Percentiles rank a stretch among this genome's conserved stretches.
These are phyloP conservation scores for Limanda limanda DNA, from an alignment of 2,113 vertebrate species.

Conservation along the genomic window DNA sequence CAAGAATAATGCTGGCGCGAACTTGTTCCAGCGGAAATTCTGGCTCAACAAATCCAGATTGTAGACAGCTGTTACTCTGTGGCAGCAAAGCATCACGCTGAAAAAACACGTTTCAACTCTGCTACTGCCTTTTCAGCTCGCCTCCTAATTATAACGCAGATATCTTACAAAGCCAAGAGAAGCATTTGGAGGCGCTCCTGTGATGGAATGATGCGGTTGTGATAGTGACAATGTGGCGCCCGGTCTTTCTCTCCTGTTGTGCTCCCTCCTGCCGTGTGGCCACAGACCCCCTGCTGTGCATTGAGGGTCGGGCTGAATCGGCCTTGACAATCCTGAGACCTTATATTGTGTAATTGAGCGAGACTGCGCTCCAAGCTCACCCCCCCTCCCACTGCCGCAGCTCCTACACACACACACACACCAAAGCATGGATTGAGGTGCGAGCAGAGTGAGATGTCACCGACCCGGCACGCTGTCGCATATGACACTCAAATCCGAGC, in stretches of 20 bases:
- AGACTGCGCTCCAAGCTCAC: no score
- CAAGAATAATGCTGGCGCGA: constrained; percentile 61
- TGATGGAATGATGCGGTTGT: neutral
- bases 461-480: constrained; percentile 50
- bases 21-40: constrained; percentile 41
- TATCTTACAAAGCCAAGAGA: constrained; percentile 14
- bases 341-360: constrained; percentile 32
- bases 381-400: neutral
- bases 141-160: constrained; percentile 39
- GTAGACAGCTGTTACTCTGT: constrained; percentile 54
- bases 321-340: constrained; percentile 30
- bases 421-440: constrained; percentile 27
- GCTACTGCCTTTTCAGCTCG: neutral
- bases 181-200: neutral
- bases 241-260: constrained; percentile 4
- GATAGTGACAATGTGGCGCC: neutral
- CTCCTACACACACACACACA: neutral
- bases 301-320: constrained; percentile 42
- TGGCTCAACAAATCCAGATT: constrained; percentile 44
- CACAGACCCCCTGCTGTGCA: constrained; percentile 44
- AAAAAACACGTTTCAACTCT: constrained; percentile 22
- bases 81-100: constrained; percentile 18
- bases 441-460: constrained; percentile 71
- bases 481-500: constrained; percentile 63
- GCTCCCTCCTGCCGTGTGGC: constrained; percentile 33